A percentile compares a stretch with the other conserved stretches of the same genome.
phyloP scores from a whole-genome alignment of 1,140 invertebrate species.

The Brachionus rubens region DNA sequence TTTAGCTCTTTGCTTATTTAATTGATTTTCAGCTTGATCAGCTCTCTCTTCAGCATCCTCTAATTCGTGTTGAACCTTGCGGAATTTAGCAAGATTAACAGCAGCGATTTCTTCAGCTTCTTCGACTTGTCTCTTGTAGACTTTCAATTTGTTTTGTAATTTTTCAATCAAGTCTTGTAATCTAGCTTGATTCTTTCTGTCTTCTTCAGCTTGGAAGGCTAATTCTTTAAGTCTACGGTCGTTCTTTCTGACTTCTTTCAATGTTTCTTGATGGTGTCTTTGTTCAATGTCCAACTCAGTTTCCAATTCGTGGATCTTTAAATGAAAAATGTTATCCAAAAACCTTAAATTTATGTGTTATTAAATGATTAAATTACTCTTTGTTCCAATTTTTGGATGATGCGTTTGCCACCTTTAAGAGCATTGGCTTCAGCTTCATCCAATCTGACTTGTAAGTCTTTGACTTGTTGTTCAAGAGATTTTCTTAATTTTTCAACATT shows the following conservation, averaged over 20 bases:
- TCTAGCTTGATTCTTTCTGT: slow-evolving; percentile 94
- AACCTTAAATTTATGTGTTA: too few relatives aligned
- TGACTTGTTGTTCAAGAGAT: slow-evolving; percentile 91
- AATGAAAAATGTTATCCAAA: too few relatives aligned
- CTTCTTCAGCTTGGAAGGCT: slow-evolving; percentile 92
- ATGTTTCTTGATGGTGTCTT: slow-evolving; percentile 78
- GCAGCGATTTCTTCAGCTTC: slow-evolving; percentile 98
- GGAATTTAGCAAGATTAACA: slow-evolving; percentile 97
- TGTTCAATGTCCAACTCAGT: slow-evolving; percentile 96
- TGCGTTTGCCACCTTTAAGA: slow-evolving; percentile 91
- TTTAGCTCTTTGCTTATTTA: slow-evolving; percentile 95
- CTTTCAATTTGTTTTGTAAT: slow-evolving; percentile 98
- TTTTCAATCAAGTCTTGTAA: slow-evolving; percentile 97
- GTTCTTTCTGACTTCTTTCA: slow-evolving; percentile 71
- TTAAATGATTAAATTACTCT: too few relatives aligned
- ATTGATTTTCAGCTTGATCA: slow-evolving; percentile 92
- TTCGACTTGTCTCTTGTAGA: slow-evolving; percentile 98
- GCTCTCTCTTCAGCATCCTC: slow-evolving; percentile 95
- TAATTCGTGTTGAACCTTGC: slow-evolving; percentile 70
- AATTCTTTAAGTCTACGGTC: slow-evolving; percentile 68
- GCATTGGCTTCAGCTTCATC: slow-evolving; percentile 94
- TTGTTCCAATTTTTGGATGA: slow-evolving; percentile 65
- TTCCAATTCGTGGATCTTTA: slow-evolving; percentile 74
- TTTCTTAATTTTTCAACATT: slow-evolving; percentile 97
- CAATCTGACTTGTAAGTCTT: slow-evolving; percentile 91